Conservation (phyloP, 2,888 invertebrate genomes). For the Hydroisotoma schaefferi region DNA sequence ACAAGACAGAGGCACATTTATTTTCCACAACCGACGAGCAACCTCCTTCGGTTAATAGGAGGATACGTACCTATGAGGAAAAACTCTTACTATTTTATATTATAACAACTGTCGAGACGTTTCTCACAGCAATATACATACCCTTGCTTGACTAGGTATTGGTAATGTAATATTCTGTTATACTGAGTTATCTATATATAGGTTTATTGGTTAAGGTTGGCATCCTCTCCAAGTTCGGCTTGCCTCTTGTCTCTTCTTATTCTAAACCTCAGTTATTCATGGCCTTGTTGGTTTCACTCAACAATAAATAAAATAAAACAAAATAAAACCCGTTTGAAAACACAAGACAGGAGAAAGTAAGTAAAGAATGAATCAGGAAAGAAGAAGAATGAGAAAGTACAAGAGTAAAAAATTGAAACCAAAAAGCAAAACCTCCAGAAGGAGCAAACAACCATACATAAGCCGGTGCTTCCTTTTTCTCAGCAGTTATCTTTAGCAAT, state of each 20-base stretch:
- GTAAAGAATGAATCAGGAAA: too few relatives aligned
- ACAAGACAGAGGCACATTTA: constrained; percentile 33
- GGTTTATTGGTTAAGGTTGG: too few relatives aligned
- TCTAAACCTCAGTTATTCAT: constrained; percentile 22
- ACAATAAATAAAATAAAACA: too few relatives aligned
- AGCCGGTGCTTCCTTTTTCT: not conserved
- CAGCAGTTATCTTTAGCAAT: too few relatives aligned
- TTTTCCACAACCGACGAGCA: constrained; percentile 8
- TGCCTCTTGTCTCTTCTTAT: constrained; percentile 12
- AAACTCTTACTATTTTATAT: not conserved
- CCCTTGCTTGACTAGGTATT: too few relatives aligned
- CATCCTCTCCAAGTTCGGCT: too few relatives aligned
- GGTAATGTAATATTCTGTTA: too few relatives aligned
- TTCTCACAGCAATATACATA: too few relatives aligned
- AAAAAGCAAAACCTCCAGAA: constrained; percentile 12
- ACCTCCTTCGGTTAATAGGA: not conserved
- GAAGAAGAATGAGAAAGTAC: not conserved
- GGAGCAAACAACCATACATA: constrained; percentile 14
- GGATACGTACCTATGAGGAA: not conserved
- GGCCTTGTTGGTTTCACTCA: constrained; percentile 13
- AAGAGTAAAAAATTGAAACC: constrained; percentile 13
- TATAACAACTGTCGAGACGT: not conserved
- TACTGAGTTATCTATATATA: too few relatives aligned
- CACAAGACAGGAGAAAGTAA: too few relatives aligned
- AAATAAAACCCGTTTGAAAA: not conserved